Base-by-base conservation (phyloP, 2,888 invertebrate genomes). In the Amaurobius ferox region DNA sequence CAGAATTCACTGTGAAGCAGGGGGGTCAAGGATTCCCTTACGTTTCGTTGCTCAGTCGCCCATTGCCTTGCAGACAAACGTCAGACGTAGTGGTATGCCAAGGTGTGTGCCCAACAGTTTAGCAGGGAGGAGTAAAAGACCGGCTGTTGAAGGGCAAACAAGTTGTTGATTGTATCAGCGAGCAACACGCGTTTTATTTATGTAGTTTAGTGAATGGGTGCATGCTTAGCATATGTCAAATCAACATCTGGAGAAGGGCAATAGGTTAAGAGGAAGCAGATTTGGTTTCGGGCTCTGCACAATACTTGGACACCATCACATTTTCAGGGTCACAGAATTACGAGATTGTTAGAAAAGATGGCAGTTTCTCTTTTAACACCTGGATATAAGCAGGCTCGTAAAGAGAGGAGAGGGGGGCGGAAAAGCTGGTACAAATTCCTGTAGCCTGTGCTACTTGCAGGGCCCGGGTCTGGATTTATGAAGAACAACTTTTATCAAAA, bases 1-100 rank as follows among this genome's bases (percentile, higher is more conserved):
- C 73, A 55, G 72, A 81, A 81, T 74, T 81, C 74, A 81, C 74
- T 81, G 74, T 81, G 73, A 74, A 81, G 72, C 73, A 62, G 72
- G 71, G 68, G 74, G 55, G 73, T 74, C 74, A 74, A 81, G 74
- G 74, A 26, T 74, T 74, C 64, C 40, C 39, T 70, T 61, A 32
- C 30, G n/a, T 35, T 35, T 35, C 13, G 19, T 67, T n/a, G 23
- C 11, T 40, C 72, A 66, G 66, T 48, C 66, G 48, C 48, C 67
- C 35, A 62, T 71, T 64, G 62, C 61, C 35, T 70, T 66, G 30
- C 40, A 81, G 80, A 81, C 80, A 68, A 48, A 39, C 61, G 61
- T 55, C 74, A 81, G 80, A 80, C 74, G 61, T 55, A 30, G 40
- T 29, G 44, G 73, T 72, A 79, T 79, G 71, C 48, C 40, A 79